A percentile compares a stretch with the other conserved stretches of the same genome.
Conservation (phyloP, 2,113 vertebrate genomes). For the Dipodomys ordii region DNA sequence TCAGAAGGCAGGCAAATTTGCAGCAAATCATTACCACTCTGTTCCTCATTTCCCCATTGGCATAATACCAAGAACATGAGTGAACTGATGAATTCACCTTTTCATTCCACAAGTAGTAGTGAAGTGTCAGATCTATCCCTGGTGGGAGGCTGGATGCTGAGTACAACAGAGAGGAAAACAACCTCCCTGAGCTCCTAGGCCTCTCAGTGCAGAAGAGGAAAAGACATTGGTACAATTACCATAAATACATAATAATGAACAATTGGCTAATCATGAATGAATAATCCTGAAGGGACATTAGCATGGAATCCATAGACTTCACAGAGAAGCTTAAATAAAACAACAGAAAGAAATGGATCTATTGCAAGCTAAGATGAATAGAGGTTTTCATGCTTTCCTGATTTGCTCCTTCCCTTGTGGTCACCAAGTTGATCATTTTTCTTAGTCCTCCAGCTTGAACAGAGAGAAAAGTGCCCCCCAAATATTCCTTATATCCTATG, state of each 20-base stretch:
- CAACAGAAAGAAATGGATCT: background rate
- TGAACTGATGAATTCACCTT: background rate
- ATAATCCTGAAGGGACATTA: background rate
- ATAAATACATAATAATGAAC: background rate
- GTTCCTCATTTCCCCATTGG: background rate
- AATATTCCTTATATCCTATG: background rate
- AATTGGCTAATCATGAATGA: background rate
- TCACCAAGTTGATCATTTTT: background rate
- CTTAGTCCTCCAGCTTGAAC: background rate
- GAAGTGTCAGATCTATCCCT: background rate
- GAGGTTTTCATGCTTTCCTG: background rate
- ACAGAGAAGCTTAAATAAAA: background rate
- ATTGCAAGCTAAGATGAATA: background rate
- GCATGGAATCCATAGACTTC: background rate
- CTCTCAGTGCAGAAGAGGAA: background rate
- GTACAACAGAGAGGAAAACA: background rate
- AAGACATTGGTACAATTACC: background rate
- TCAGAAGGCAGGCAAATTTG: background rate
- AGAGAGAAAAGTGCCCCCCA: background rate
- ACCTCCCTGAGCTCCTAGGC: background rate
- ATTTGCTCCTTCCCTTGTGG: background rate
- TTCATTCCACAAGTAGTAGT: background rate
- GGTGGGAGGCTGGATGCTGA: background rate
- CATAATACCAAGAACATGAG: background rate
- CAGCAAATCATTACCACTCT: background rate